Percentiles rank a stretch among this genome's conserved stretches.
Conservation (phyloP, 53 echinoderm and acorn worm species). For the Apostichopus leukothele region DNA sequence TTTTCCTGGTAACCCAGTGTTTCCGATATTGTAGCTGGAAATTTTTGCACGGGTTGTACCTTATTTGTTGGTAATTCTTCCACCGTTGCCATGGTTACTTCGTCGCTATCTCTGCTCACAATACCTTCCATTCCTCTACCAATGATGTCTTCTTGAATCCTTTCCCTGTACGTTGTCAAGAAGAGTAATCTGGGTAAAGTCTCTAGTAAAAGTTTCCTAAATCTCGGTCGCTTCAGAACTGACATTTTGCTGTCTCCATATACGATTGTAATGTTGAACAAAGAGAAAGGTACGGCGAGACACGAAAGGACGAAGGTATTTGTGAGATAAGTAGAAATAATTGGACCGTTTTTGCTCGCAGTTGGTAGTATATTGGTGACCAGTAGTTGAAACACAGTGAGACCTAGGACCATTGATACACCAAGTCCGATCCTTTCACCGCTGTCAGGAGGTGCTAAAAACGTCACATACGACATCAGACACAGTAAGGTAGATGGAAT, state of each 20-base stretch:
- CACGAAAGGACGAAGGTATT: neutral
- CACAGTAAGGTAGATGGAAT: conserved; percentile 18
- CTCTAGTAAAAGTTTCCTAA: neutral
- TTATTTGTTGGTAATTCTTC: no score
- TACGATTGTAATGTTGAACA: neutral
- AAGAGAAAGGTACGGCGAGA: neutral
- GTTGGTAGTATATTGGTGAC: neutral
- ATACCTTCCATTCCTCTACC: neutral
- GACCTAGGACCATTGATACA: conserved; percentile 25
- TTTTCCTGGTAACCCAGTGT: no score
- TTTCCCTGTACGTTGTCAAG: neutral
- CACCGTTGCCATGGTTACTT: no score
- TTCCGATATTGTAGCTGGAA: no score
- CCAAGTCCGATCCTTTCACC: conserved; percentile 3
- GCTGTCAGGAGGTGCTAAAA: conserved; percentile 20
- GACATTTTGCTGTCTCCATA: neutral
- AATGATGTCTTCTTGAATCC: neutral
- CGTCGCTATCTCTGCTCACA: no score
- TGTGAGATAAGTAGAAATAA: neutral
- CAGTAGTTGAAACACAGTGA: conserved; percentile 17
- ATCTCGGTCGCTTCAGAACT: neutral
- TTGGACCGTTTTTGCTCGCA: neutral
- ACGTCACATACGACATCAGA: neutral
- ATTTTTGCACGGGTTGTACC: no score
- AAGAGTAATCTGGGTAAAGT: neutral